Conservation (phyloP, 1,140 invertebrate genomes). For the Drosophila asahinai region DNA sequence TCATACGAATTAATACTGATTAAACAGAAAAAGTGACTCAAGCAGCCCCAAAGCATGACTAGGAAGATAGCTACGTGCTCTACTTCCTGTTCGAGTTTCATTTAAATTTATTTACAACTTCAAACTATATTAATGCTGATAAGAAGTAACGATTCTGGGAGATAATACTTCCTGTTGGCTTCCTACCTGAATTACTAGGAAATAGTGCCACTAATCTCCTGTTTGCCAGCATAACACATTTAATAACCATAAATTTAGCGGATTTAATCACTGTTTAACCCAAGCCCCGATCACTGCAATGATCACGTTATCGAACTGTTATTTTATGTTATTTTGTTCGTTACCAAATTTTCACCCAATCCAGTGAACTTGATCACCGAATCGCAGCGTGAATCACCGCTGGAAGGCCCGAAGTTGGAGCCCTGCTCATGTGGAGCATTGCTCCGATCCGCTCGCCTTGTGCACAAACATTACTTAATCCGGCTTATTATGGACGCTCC, state of each 20-base stretch:
- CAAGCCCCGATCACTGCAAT: slow-evolving; percentile 2
- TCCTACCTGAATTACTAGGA: neutral
- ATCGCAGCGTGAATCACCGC: slow-evolving; percentile 47
- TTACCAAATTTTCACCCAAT: slow-evolving; percentile 43
- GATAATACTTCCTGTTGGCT: slow-evolving; percentile 21
- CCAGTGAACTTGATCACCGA: slow-evolving; percentile 45
- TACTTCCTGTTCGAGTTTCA: neutral
- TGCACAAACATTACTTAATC: slow-evolving; percentile 73
- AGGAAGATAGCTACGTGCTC: slow-evolving; percentile 7
- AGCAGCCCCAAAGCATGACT: neutral
- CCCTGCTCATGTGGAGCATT: slow-evolving; percentile 40
- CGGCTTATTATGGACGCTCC: slow-evolving; percentile 77
- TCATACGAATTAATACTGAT: slow-evolving; percentile 15
- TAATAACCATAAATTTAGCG: slow-evolving; percentile 12
- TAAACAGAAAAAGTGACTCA: slow-evolving; percentile 15
- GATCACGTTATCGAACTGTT: slow-evolving; percentile 34
- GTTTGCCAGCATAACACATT: neutral
- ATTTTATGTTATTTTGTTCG: slow-evolving; percentile 7
- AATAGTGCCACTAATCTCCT: neutral
- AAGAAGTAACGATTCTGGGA: neutral
- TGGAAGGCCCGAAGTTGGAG: slow-evolving; percentile 15
- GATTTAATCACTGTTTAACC: slow-evolving; percentile 21
- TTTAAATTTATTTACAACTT: no score
- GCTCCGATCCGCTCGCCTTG: slow-evolving; percentile 31
- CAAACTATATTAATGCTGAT: neutral